Percentiles rank a stretch among this genome's conserved stretches.
These are phyloP conservation scores for Taphrorychus bicolor DNA, from an alignment of 2,888 invertebrate species.

Conservation along the genomic window DNA sequence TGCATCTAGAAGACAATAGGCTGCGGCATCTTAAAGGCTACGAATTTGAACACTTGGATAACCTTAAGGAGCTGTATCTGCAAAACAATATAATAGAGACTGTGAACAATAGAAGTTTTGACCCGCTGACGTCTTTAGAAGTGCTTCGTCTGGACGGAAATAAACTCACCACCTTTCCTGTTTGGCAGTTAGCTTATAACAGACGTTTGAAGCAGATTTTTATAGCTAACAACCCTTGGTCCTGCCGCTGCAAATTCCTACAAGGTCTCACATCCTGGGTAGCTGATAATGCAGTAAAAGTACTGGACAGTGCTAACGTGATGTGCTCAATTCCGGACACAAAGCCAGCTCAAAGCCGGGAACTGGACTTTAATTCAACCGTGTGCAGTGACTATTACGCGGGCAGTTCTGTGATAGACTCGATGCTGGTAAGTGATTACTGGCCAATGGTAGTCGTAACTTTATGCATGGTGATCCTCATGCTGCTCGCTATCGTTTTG, in stretches of 20 bases:
- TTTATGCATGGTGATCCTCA: constrained; percentile 77
- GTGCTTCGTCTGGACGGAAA: constrained; percentile 85
- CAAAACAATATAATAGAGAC: constrained; percentile 83
- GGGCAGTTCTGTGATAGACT: constrained; percentile 82
- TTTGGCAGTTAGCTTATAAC: constrained; percentile 77
- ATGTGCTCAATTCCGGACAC: constrained; percentile 82
- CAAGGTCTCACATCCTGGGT: constrained; percentile 85
- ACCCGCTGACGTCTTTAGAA: constrained; percentile 78
- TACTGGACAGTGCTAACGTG: constrained; percentile 79
- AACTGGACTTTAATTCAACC: constrained; percentile 83
- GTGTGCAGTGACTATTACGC: constrained; percentile 88
- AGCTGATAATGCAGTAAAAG: constrained; percentile 79
- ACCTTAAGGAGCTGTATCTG: constrained; percentile 81
- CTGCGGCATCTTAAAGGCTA: constrained; percentile 80
- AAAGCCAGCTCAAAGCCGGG: constrained; percentile 77
- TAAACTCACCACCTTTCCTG: constrained; percentile 78
- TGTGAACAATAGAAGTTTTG: constrained; percentile 82
- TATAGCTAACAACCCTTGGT: constrained; percentile 87
- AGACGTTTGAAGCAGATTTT: constrained; percentile 76
- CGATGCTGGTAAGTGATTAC: constrained; percentile 83
- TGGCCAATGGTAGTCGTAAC: constrained; percentile 84
- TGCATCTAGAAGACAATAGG: constrained; percentile 87
- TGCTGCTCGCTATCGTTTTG: constrained; percentile 77
- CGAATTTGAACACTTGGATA: constrained; percentile 83
- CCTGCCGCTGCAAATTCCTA: constrained; percentile 88